Conservation (phyloP, 2,113 vertebrate genomes). For the Turdus rufiventris region DNA sequence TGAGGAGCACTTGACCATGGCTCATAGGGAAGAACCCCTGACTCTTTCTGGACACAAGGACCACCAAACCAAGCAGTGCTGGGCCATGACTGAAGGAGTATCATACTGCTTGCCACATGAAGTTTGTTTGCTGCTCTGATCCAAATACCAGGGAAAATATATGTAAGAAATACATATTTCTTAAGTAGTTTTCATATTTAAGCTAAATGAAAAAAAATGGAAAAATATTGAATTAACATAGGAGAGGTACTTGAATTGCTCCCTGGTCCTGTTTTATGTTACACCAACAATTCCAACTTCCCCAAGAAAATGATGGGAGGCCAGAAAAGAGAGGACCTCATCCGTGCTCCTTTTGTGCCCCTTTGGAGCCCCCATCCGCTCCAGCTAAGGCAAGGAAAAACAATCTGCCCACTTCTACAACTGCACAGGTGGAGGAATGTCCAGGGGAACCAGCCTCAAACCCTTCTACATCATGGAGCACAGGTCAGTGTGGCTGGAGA, state of each 20-base stretch:
- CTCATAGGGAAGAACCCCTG: not conserved
- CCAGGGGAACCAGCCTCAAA: not conserved
- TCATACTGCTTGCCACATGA: fast-evolving
- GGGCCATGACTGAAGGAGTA: not conserved
- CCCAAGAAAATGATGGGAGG: not conserved
- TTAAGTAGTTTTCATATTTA: not conserved
- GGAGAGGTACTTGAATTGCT: not conserved
- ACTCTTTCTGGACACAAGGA: not conserved
- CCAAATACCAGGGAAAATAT: not conserved
- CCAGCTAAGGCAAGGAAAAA: not conserved
- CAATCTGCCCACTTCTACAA: not conserved
- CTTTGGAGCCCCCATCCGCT: not conserved
- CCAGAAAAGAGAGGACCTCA: not conserved
- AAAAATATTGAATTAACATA: not conserved
- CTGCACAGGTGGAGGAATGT: not conserved
- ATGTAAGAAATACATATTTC: no score
- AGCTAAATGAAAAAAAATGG: not conserved
- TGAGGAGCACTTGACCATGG: not conserved
- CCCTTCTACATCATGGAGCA: fast-evolving
- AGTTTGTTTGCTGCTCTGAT: not conserved
- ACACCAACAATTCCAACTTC: not conserved
- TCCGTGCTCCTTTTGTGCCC: not conserved
- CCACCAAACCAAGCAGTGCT: not conserved
- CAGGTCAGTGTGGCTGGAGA: not conserved
- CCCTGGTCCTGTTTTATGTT: not conserved